These are phyloP conservation scores for Cylindroiulus punctatus DNA, from an alignment of 2,888 invertebrate genomes.

Conservation along the genomic window DNA sequence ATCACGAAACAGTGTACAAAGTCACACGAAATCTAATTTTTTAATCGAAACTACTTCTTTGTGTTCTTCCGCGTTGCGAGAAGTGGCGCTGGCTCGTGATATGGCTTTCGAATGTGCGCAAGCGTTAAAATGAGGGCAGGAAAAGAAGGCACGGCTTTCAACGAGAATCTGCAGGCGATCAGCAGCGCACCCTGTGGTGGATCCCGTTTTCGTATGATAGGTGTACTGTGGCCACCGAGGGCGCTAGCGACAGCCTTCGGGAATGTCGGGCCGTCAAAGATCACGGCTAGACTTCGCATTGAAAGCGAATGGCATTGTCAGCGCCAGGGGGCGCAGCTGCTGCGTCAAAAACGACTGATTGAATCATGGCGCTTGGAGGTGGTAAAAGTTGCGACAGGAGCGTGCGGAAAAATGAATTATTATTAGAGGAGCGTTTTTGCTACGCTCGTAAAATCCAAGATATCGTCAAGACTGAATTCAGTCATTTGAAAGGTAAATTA, in stretches of 20 bases:
- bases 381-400: conserved; percentile 6
- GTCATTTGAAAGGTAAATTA: conserved; percentile 50
- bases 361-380: not conserved
- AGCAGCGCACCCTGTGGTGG: not conserved
- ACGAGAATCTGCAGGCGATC: not conserved
- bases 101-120: not conserved
- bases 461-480: conserved; percentile 48
- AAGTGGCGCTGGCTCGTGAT: not conserved
- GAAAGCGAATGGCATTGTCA: not conserved
- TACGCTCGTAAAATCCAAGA: conserved; percentile 47
- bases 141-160: not conserved
- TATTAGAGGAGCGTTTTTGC: conserved; percentile 3
- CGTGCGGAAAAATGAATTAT: conserved; percentile 29
- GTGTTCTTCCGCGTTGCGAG: not conserved
- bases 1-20: not conserved
- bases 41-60: not conserved
- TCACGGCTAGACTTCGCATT: not conserved
- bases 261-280: not conserved
- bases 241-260: not conserved
- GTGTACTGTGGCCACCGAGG: not conserved
- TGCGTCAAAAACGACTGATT: not conserved
- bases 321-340: not conserved
- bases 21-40: not conserved
- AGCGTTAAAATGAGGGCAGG: not conserved
- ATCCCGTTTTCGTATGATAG: too few relatives aligned